Percentiles rank a stretch among this genome's conserved stretches.
Evolutionary conservation across 2,888 invertebrate genomes (phyloP).

Genomic region (Rapana venosa): DNA sequence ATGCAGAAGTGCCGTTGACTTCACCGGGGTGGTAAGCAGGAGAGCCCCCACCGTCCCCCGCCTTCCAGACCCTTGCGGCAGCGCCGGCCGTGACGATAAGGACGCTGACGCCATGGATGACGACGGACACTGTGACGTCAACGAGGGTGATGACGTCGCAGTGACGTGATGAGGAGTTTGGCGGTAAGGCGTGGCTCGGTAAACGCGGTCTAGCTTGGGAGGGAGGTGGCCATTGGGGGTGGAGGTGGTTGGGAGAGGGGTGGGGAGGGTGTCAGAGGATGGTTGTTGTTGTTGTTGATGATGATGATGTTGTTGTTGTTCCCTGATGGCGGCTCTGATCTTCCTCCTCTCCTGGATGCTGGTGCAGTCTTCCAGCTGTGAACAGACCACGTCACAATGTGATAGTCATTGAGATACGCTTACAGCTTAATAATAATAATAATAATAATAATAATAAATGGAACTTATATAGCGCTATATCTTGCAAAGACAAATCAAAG

Average conservation of each 20-base stretch:
- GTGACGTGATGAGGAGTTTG: background rate
- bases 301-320: background rate
- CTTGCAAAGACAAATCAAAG: too few relatives aligned
- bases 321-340: constrained; percentile 86
- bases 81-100: background rate
- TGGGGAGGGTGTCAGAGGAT: background rate
- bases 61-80: background rate
- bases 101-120: constrained; percentile 31
- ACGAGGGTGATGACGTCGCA: background rate
- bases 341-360: constrained; percentile 91
- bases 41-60: constrained; percentile 3
- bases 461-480: too few relatives aligned
- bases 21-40: background rate
- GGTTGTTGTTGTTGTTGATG: background rate
- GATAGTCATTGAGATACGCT: background rate
- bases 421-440: too few relatives aligned
- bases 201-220: background rate
- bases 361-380: constrained; percentile 88
- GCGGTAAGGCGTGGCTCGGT: background rate
- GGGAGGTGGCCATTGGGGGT: background rate
- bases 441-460: too few relatives aligned
- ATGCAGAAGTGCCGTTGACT: background rate
- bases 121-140: background rate
- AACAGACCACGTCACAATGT: background rate
- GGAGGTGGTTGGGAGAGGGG: background rate